A percentile compares a stretch with the other conserved stretches of the same genome.
Conservation (phyloP, 2,888 invertebrate genomes). For the Apomyelois bistriatella region DNA sequence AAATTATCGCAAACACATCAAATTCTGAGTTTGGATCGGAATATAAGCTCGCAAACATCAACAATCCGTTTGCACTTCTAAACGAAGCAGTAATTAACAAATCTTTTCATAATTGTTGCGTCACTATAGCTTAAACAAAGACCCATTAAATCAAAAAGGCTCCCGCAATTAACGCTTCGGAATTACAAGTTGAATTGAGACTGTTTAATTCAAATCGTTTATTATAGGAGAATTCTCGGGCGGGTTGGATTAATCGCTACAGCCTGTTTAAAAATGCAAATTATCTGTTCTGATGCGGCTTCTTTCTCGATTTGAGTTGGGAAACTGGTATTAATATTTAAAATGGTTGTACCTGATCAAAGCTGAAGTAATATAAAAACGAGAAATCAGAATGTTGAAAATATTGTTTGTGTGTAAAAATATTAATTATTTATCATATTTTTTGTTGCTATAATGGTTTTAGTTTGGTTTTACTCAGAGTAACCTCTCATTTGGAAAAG, state of each 20-base stretch:
- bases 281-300: conserved; percentile 50
- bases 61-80: conserved; percentile 12
- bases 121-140: conserved; percentile 18
- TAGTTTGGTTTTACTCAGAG: no score
- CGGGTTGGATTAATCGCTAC: conserved; percentile 49
- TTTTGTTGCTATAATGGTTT: no score
- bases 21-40: conserved; percentile 13
- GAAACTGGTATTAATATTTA: conserved; percentile 56
- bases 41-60: conserved; percentile 12
- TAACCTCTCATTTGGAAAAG: no score
- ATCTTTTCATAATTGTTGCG: conserved; percentile 11
- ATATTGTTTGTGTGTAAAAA: no score
- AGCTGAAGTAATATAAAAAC: conserved; percentile 20
- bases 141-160: conserved; percentile 28
- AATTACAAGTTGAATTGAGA: conserved; percentile 33
- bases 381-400: background rate
- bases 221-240: conserved; percentile 34
- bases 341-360: conserved; percentile 30
- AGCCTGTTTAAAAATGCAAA: conserved; percentile 63
- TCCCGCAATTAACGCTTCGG: conserved; percentile 29
- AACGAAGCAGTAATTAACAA: conserved; percentile 8
- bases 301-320: conserved; percentile 42
- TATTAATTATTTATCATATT: no score
- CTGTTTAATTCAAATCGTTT: conserved; percentile 28
- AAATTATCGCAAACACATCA: conserved; percentile 11